Evolutionary conservation across 2,797 vertebrate species (phyloP).

Genomic region (Alfaro cultratus): DNA sequence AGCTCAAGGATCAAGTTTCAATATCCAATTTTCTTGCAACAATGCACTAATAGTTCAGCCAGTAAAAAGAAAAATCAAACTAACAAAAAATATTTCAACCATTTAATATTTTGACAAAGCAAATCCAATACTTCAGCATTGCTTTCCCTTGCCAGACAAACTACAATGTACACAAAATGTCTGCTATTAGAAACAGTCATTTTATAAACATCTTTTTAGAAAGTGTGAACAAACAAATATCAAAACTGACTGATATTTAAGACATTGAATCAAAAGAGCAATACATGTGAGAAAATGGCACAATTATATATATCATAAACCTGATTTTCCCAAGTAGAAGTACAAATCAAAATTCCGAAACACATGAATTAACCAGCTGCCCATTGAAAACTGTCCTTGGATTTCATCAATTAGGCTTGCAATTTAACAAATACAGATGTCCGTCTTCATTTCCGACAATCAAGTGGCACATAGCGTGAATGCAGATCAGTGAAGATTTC

Average conservation of each 20-base stretch:
- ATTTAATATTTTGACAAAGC: constrained; percentile 74
- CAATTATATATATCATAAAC: constrained; percentile 37
- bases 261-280: constrained; percentile 21
- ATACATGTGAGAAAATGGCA: constrained; percentile 56
- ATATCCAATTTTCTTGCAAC: constrained; percentile 5
- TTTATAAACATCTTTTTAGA: constrained; percentile 33
- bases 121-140: constrained; percentile 39
- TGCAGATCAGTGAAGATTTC: not conserved
- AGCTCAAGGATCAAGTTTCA: not conserved
- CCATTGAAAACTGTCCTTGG: not conserved
- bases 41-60: not conserved
- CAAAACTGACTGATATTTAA: constrained; percentile 39
- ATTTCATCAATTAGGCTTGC: not conserved
- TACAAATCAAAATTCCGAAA: constrained; percentile 18
- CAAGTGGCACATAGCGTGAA: constrained; percentile 19
- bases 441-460: constrained; percentile 10
- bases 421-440: constrained; percentile 15
- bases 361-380: not conserved
- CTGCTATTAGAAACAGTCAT: constrained; percentile 27
- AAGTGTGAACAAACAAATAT: constrained; percentile 33
- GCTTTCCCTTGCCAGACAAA: constrained; percentile 49
- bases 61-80: not conserved
- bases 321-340: constrained; percentile 28
- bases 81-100: constrained; percentile 43
- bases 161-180: constrained; percentile 48